Base-by-base conservation (phyloP, 1,140 invertebrate species). In the Plutomurus gul region DNA sequence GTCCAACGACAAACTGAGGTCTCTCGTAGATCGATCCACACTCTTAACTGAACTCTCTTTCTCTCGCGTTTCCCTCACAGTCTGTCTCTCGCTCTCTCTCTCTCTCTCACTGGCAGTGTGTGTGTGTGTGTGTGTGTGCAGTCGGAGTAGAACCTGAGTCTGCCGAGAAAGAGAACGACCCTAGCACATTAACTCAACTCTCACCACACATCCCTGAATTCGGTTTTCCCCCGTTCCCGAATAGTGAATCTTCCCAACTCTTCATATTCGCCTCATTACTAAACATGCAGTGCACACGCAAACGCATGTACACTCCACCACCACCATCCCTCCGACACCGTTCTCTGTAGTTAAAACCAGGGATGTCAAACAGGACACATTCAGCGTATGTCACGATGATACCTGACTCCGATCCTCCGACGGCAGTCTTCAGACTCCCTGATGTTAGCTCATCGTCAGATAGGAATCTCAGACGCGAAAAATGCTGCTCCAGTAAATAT, bases 161-260 rank as follows among this genome's bases (percentile, higher is more conserved):
- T 65, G 56, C 56, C 27, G 30, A 30, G 18, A 65, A 30, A 65
- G 56, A 33, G 56, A 65, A 22, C 13, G 30, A 65, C 30, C 56
- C 56, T 60, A 37, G 18, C 51, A 77, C 60, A 70, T 77, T 77
- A 77, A 77, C 75, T 76, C 75, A 65, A 49, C 18, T 70, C 49
- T 16, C 39, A 46, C 30, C 56, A 36, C 37, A 33, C 25, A 76
- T 76, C 49, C 75, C 56, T 43, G 36, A 36, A 76, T 77, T 77
- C 75, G 40, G 75, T 70, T 77, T 77, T 77, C 75, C 60, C 47
- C 75, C 39, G 75, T 36, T 76, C 49, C 70, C 56, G 27, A 65
- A 65, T 18, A 30, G 22, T 65, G 56, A 65, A 65, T 65, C 56
- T 65, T 65, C 56, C 30, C 27, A 65, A 30, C 36, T 65, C 56